phyloP scores from a whole-genome alignment of 1,140 invertebrate species.

The Pollicipes pollicipes region DNA sequence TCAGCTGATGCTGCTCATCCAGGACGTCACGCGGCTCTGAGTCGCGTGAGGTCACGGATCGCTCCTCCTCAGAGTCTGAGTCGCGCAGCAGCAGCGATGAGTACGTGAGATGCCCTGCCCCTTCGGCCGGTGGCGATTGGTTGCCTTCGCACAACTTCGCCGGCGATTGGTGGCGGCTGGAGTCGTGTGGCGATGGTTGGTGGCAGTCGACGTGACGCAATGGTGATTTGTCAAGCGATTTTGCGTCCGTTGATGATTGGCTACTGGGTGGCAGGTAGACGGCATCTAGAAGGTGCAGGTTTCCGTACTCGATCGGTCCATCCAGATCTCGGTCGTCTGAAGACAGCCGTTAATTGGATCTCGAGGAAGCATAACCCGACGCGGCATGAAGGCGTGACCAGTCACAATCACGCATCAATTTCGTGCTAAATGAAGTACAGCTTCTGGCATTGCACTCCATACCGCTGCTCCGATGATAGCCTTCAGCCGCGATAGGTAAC shows the following conservation, averaged over 20 bases:
- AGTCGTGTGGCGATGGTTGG: neutral
- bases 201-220: too few species aligned
- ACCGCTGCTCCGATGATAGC: too few species aligned
- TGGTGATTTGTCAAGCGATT: neutral
- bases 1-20: neutral
- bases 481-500: too few species aligned
- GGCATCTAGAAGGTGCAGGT: neutral
- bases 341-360: too few species aligned
- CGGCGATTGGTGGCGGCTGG: neutral
- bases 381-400: too few species aligned
- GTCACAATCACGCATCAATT: too few species aligned
- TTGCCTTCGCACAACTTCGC: too few species aligned
- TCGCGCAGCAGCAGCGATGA: neutral
- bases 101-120: neutral
- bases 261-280: neutral
- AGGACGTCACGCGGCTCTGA: neutral
- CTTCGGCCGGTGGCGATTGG: too few species aligned
- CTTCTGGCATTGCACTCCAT: too few species aligned
- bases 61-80: neutral
- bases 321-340: too few species aligned
- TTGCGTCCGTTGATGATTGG: neutral
- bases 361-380: too few species aligned
- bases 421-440: too few species aligned
- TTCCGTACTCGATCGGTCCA: neutral
- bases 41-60: neutral